Conservation (phyloP, 2,113 vertebrate species). For the Synchiropus splendidus region DNA sequence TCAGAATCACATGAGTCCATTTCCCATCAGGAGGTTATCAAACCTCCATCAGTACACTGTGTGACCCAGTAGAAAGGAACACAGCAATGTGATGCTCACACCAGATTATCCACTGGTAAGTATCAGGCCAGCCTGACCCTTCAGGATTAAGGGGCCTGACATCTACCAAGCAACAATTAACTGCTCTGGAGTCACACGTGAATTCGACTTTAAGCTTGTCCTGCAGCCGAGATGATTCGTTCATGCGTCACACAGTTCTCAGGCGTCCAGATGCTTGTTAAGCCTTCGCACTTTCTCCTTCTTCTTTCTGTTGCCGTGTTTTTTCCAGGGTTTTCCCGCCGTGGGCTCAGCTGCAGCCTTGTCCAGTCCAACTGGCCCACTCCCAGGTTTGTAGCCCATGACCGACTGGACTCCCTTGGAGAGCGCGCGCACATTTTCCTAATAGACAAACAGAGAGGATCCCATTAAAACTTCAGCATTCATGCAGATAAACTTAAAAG, state of each 20-base stretch:
- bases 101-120: slow-evolving; percentile 5
- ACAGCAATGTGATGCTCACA: slow-evolving; percentile 2
- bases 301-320: slow-evolving; percentile 90
- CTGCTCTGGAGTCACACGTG: slow-evolving; percentile 18
- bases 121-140: neutral
- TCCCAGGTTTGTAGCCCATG: slow-evolving; percentile 81
- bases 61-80: slow-evolving; percentile 15
- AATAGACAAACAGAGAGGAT: slow-evolving; percentile 11
- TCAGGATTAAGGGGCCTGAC: slow-evolving; percentile 10
- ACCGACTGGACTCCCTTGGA: slow-evolving; percentile 79
- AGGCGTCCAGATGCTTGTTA: slow-evolving; percentile 86
- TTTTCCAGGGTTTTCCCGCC: slow-evolving; percentile 90
- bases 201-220: too few species aligned
- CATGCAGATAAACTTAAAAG: too few species aligned
- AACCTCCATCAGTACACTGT: slow-evolving; percentile 3
- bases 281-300: slow-evolving; percentile 90
- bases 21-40: neutral
- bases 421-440: slow-evolving; percentile 87
- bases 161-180: neutral
- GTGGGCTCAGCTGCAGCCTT: slow-evolving; percentile 22
- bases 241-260: slow-evolving; percentile 24
- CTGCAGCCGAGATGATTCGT: slow-evolving; percentile 10
- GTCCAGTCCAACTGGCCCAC: slow-evolving; percentile 40
- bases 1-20: neutral
- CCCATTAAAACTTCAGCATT: neutral